These are phyloP conservation scores for Leucosticte australis DNA, from an alignment of 2,113 vertebrate genomes.

Conservation along the genomic window DNA sequence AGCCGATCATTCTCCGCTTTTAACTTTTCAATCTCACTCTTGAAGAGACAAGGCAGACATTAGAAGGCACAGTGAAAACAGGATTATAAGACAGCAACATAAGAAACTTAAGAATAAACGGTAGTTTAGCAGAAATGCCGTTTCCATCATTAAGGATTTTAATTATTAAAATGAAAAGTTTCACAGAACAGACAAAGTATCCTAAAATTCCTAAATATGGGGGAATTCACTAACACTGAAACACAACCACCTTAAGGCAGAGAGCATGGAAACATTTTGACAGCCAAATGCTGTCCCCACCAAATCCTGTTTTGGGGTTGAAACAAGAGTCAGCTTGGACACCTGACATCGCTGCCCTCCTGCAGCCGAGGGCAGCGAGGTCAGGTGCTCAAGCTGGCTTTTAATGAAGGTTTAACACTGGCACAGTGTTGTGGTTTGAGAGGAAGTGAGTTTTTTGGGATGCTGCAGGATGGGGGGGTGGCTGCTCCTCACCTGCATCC, in stretches of 20 bases:
- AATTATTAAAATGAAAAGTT: background rate
- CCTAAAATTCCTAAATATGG: background rate
- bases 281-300: background rate
- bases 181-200: background rate
- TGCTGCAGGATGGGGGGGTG: background rate
- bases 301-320: background rate
- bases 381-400: background rate
- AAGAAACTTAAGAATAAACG: background rate
- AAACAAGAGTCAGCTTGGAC: background rate
- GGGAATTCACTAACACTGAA: background rate
- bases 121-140: background rate
- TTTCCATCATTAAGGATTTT: background rate
- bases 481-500: slow-evolving; percentile 88
- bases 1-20: slow-evolving; percentile 93
- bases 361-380: background rate
- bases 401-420: background rate
- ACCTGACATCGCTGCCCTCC: too few relatives aligned
- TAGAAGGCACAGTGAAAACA: background rate
- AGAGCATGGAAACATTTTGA: background rate
- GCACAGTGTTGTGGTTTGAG: background rate
- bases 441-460: too few relatives aligned
- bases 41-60: background rate
- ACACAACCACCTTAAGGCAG: background rate
- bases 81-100: background rate
- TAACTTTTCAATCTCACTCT: slow-evolving; percentile 95